A percentile compares a stretch with the other conserved stretches of the same genome.
phyloP scores from a whole-genome alignment of 1,140 invertebrate species.

The Callitettix versicolor region DNA sequence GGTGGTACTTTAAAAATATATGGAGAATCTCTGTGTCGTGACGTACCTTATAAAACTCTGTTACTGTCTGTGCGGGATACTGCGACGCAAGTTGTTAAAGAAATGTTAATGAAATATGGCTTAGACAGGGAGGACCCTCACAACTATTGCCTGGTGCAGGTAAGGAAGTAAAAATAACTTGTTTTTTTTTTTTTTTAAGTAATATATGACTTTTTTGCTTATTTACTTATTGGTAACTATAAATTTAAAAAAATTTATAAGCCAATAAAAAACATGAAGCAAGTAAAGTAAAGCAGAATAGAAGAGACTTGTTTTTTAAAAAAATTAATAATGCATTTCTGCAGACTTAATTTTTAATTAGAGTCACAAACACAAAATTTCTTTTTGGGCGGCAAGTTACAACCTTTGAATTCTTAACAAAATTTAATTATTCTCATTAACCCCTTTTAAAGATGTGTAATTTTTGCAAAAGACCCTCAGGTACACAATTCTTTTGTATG shows the following conservation, averaged over 20 bases:
- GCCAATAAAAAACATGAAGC: not conserved
- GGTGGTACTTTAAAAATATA: constrained; percentile 97
- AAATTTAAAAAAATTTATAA: not conserved
- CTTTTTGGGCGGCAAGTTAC: no score
- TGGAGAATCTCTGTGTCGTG: constrained; percentile 88
- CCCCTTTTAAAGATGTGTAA: no score
- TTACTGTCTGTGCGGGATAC: constrained; percentile 87
- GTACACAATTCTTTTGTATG: no score
- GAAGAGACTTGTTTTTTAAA: no score
- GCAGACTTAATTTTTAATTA: no score
- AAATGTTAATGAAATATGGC: constrained; percentile 96
- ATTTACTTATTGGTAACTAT: not conserved
- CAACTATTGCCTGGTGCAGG: constrained; percentile 92
- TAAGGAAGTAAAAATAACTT: constrained; percentile 28
- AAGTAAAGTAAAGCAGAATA: no score
- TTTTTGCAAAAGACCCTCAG: no score
- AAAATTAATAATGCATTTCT: no score
- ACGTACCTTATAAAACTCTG: constrained; percentile 97
- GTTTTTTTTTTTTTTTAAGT: not conserved
- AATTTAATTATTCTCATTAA: no score
- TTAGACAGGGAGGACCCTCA: constrained; percentile 76
- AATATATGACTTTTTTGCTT: not conserved
- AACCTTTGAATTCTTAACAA: no score
- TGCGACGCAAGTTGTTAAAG: constrained; percentile 81
- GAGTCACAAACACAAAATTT: no score